Evolutionary conservation across 2,888 invertebrate species (phyloP).

Genomic region (Drosophila macrospina): DNA sequence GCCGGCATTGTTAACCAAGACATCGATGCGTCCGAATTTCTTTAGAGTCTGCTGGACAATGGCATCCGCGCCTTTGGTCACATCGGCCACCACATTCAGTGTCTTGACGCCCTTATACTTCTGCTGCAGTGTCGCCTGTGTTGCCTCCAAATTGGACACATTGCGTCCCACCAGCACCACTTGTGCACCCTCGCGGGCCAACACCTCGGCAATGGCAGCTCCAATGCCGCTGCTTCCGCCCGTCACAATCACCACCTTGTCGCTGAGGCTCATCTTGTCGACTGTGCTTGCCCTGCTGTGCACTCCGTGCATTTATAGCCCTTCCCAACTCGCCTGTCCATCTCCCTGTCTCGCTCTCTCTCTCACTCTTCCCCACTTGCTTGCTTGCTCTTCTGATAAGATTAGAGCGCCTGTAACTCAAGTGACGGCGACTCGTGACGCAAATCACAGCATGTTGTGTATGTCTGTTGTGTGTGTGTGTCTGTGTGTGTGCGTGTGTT

Average conservation of each 20-base stretch:
- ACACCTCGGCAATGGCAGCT: slow-evolving; percentile 89
- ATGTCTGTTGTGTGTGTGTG: slow-evolving; percentile 6
- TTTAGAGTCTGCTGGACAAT: slow-evolving; percentile 90
- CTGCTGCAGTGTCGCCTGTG: slow-evolving; percentile 85
- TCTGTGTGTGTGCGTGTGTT: not conserved
- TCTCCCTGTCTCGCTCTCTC: too few species aligned
- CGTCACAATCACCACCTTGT: slow-evolving; percentile 87
- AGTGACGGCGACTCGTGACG: slow-evolving; percentile 33
- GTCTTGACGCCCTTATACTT: slow-evolving; percentile 33
- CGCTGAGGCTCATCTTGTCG: slow-evolving; percentile 76
- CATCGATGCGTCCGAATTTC: slow-evolving; percentile 89
- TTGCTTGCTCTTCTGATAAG: slow-evolving; percentile 45
- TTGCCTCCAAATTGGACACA: slow-evolving; percentile 88
- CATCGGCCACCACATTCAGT: slow-evolving; percentile 87
- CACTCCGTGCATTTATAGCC: slow-evolving; percentile 38
- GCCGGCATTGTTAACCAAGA: slow-evolving; percentile 95
- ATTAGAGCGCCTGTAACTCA: slow-evolving; percentile 21
- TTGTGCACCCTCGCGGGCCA: slow-evolving; percentile 88
- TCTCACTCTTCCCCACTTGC: not conserved
- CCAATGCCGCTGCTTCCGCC: slow-evolving; percentile 92
- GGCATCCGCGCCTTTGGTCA: slow-evolving; percentile 88
- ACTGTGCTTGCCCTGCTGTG: slow-evolving; percentile 31
- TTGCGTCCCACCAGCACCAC: slow-evolving; percentile 90
- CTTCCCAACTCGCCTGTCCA: not conserved
- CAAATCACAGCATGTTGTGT: slow-evolving; percentile 24